Percentiles rank a stretch among this genome's conserved stretches.
Evolutionary conservation across 2,888 invertebrate genomes (phyloP).

Genomic region (Creontiades dilutus): DNA sequence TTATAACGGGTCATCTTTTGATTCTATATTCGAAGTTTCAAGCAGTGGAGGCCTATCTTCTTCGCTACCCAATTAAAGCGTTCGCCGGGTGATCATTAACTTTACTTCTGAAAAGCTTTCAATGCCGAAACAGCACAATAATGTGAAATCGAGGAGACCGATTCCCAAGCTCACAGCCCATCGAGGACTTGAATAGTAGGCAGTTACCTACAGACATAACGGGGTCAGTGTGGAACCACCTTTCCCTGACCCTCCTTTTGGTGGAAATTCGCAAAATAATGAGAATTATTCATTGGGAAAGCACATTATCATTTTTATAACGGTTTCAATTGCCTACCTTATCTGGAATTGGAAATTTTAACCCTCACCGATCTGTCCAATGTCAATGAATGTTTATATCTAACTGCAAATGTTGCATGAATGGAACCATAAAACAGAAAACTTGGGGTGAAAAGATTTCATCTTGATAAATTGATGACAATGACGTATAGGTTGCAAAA

Average conservation of each 20-base stretch:
- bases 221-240: neutral
- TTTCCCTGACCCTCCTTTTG: neutral
- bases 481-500: too few relatives aligned
- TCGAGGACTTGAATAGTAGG: neutral
- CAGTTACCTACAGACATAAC: neutral
- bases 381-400: too few relatives aligned
- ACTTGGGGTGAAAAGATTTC: too few relatives aligned
- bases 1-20: neutral
- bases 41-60: neutral
- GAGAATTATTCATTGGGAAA: too few relatives aligned
- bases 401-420: too few relatives aligned
- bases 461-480: too few relatives aligned
- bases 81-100: neutral
- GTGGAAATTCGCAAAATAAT: neutral
- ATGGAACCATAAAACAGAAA: too few relatives aligned
- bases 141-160: constrained; percentile 23
- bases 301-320: too few relatives aligned
- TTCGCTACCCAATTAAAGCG: neutral
- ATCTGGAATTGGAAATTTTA: too few relatives aligned
- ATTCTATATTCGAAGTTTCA: too few relatives aligned
- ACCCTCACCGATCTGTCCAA: too few relatives aligned
- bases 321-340: too few relatives aligned
- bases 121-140: constrained; percentile 39
- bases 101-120: neutral
- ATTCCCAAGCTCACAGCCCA: neutral